A percentile compares a stretch with the other conserved stretches of the same genome.
These are phyloP conservation scores for Melanotaenia nigrans DNA, from an alignment of 2,797 vertebrate genomes.

Conservation along the genomic window DNA sequence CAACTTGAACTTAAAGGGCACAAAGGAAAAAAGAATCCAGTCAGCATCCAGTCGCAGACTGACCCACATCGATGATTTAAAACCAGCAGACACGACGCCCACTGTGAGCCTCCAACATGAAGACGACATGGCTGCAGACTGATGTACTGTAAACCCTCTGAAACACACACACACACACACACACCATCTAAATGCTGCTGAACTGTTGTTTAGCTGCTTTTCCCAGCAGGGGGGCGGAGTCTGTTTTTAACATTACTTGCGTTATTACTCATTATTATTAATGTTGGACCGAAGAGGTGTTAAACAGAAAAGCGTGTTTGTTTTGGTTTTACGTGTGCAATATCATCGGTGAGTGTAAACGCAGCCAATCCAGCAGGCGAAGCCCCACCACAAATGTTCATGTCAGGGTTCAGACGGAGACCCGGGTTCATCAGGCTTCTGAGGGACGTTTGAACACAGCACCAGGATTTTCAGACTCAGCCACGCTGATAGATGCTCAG, in stretches of 20 bases:
- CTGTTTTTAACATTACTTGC: conserved; percentile 4
- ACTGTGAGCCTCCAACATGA: not conserved
- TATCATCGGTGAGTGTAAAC: conserved; percentile 57
- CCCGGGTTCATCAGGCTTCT: not conserved
- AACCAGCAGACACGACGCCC: not conserved
- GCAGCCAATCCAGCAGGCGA: conserved; percentile 11
- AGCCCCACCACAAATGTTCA: not conserved
- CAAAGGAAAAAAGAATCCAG: not conserved
- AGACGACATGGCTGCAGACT: conserved; percentile 2
- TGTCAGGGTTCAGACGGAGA: no score
- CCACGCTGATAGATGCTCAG: no score
- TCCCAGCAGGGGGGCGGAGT: not conserved
- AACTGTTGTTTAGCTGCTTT: conserved; percentile 17
- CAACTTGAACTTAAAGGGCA: conserved; percentile 1
- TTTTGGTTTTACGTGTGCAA: conserved; percentile 66
- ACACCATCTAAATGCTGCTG: not conserved
- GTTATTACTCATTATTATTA: not conserved
- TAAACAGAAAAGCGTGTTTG: conserved; percentile 2
- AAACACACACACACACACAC: not conserved
- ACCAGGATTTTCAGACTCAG: no score
- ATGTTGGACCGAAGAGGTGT: conserved; percentile 28
- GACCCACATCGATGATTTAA: no score
- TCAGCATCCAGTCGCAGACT: not conserved
- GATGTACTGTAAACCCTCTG: conserved; percentile 30
- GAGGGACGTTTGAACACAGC: no score